phyloP scores from a whole-genome alignment of 2,113 vertebrate genomes.

The Mugil cephalus region DNA sequence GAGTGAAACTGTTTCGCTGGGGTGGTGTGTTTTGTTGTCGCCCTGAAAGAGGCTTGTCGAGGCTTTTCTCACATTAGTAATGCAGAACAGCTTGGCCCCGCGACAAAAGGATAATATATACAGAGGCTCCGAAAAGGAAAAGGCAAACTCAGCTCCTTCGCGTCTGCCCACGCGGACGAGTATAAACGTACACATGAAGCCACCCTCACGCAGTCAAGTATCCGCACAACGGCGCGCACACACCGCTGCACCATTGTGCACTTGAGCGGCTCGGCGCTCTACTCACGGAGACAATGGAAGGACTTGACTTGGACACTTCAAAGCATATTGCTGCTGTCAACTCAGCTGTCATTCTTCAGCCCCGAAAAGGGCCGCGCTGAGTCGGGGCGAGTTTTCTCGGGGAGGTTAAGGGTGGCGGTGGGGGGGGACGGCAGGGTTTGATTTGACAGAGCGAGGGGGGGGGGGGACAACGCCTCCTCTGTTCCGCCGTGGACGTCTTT shows the following conservation, averaged over 20 bases:
- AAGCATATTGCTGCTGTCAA: conserved; percentile 97
- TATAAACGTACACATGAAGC: conserved; percentile 62
- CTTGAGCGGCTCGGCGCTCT: conserved; percentile 68
- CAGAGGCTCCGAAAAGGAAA: conserved; percentile 62
- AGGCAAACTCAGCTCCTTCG: conserved; percentile 63
- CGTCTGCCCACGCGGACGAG: conserved; percentile 49
- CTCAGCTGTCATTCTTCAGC: conserved; percentile 89
- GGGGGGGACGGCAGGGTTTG: conserved; percentile 42
- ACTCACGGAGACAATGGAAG: conserved; percentile 88
- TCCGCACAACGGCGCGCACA: conserved; percentile 43
- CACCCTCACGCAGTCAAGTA: conserved; percentile 51
- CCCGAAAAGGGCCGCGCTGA: conserved; percentile 73
- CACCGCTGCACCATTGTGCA: conserved; percentile 62
- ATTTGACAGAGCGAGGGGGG: conserved; percentile 56
- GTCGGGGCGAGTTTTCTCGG: conserved; percentile 72
- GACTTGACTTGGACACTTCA: conserved; percentile 94
- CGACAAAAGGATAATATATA: conserved; percentile 78
- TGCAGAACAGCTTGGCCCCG: conserved; percentile 61
- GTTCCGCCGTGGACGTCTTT: conserved; percentile 73
- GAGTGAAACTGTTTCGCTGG: conserved; percentile 57
- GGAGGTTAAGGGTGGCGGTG: conserved; percentile 61
- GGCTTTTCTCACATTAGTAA: conserved; percentile 77
- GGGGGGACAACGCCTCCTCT: conserved; percentile 83
- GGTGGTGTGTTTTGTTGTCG: conserved; percentile 48
- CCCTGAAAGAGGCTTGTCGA: conserved; percentile 55